phyloP scores from a whole-genome alignment of 2,113 vertebrate genomes.

The Embiotoca jacksoni region DNA sequence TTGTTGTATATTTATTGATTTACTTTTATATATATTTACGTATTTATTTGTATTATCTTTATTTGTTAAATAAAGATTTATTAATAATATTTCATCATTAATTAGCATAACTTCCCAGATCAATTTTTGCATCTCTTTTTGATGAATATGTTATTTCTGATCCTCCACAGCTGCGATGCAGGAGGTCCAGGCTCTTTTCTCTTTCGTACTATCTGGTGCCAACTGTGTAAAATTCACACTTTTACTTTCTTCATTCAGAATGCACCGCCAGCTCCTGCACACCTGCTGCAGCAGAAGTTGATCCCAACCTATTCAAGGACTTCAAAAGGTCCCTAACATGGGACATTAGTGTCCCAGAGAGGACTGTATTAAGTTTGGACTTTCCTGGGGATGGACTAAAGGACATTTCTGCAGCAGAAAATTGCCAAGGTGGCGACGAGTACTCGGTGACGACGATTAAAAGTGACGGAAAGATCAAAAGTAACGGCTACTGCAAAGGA shows the following conservation, averaged over 20 bases:
- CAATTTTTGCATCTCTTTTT: neutral
- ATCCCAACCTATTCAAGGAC: conserved; percentile 73
- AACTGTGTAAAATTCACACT: neutral
- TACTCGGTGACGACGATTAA: conserved; percentile 81
- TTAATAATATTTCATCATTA: neutral
- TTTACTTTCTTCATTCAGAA: conserved; percentile 75
- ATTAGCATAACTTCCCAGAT: neutral
- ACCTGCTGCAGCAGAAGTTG: conserved; percentile 81
- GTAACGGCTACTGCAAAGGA: conserved; percentile 86
- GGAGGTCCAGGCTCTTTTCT: neutral
- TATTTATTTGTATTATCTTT: neutral
- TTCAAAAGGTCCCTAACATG: conserved; percentile 87
- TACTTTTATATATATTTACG: too few species aligned
- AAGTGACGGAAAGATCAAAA: conserved; percentile 42
- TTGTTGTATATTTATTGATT: too few species aligned
- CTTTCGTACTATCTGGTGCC: neutral
- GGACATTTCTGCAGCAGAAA: conserved; percentile 69
- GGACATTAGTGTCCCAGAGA: conserved; percentile 82
- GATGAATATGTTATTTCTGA: too few species aligned
- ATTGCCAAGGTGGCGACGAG: conserved; percentile 77
- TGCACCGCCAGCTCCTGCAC: conserved; percentile 84
- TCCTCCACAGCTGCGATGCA: too few species aligned
- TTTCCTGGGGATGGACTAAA: conserved; percentile 81
- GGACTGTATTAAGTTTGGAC: conserved; percentile 81
- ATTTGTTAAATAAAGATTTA: neutral